These are phyloP conservation scores for Characodon lateralis DNA, from an alignment of 2,797 vertebrate species.

Conservation along the genomic window DNA sequence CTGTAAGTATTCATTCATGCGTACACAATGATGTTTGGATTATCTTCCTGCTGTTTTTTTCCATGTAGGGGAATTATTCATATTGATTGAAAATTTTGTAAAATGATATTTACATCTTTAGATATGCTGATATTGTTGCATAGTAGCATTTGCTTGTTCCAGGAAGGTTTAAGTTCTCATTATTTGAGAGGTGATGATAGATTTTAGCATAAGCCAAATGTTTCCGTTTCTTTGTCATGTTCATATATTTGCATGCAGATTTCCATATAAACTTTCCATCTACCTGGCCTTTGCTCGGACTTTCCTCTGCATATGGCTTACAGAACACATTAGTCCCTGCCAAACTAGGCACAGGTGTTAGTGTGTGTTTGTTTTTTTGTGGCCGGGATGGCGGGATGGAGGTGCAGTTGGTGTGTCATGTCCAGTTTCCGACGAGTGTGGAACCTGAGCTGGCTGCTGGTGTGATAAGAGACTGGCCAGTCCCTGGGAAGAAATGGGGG, in stretches of 20 bases:
- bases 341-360: slow-evolving; percentile 26
- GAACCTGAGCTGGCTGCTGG: slow-evolving; percentile 64
- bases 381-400: slow-evolving; percentile 15
- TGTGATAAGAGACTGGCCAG: slow-evolving; percentile 50
- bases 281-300: slow-evolving; percentile 40
- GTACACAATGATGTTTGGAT: slow-evolving; percentile 19
- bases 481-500: not conserved
- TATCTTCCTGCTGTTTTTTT: not conserved
- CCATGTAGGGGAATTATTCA: not conserved
- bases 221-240: slow-evolving; percentile 55
- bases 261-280: slow-evolving; percentile 70
- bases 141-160: slow-evolving; percentile 10
- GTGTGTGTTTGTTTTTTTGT: slow-evolving; percentile 31
- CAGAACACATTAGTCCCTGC: slow-evolving; percentile 8
- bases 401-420: slow-evolving; percentile 59
- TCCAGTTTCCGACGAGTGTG: slow-evolving; percentile 61
- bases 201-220: slow-evolving; percentile 20
- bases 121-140: slow-evolving; percentile 9
- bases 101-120: slow-evolving; percentile 9
- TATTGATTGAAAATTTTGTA: slow-evolving; percentile 7
- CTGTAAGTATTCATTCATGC: slow-evolving; percentile 76
- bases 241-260: slow-evolving; percentile 67
- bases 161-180: slow-evolving; percentile 18
- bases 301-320: slow-evolving; percentile 18
- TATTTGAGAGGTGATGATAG: slow-evolving; percentile 24